Base-by-base conservation (phyloP, 1,140 invertebrate species). In the Cydia fagiglandana region DNA sequence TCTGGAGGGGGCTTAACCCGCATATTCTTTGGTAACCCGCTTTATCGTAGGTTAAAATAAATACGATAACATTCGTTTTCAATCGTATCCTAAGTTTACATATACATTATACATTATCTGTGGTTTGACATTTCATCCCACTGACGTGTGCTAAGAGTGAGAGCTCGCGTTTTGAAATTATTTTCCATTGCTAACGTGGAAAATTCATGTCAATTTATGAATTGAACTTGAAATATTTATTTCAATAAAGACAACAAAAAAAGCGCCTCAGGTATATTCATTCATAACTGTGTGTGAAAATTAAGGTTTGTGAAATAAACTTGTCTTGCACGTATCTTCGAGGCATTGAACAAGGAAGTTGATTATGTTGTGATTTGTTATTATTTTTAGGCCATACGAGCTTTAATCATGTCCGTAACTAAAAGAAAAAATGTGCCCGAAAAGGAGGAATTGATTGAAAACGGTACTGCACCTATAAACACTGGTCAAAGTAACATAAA, bases 401-500 rank as follows among this genome's bases (percentile, higher is more conserved):
- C 81, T 73, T 74, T 83, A 78, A 85, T 90, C 75, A 91, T 91
- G 88, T 83, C 88, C 56, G 56, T 92, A 24, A 91, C 88, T 20
- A 93, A 91, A 80, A 84, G 91, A 76, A 91, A 90, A 81, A 84
- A 86, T 77, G 83, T 82, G 28, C 56, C 81, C 20, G 91, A 93
- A 75, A 88, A 89, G 73, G 90, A 91, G 66, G 83, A 91, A 73
- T 84, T 90, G 68, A 61, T 93, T 56, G 91, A 93, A 82, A 93
- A 90, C 84, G 91, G 93, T 41, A 88, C 91, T 47, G 75, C 81
- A 20, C 76, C 74, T 28, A 68, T 77, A 10, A 78, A 79, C 41
- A 79, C 80, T 4, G 93, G 91, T 68, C 86, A 83, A 3, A 94
- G 94, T 41, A 94, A 96, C 84, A 93, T 96, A 78, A 94, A 94